phyloP scores from a whole-genome alignment of 2,797 vertebrate genomes.

The Euthynnus affinis region DNA sequence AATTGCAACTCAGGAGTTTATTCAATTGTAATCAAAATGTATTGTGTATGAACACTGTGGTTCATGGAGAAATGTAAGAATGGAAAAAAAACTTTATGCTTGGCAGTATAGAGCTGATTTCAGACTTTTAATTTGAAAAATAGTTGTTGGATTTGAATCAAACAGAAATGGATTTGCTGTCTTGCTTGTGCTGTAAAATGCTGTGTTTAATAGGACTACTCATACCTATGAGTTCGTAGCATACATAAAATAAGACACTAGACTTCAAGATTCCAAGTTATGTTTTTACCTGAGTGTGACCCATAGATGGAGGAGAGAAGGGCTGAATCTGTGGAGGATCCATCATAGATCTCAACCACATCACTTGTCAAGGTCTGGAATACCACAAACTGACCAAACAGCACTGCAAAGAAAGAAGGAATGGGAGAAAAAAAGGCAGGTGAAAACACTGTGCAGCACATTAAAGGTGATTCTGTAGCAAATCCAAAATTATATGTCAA shows the following conservation, averaged over 20 bases:
- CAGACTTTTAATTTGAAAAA: constrained; percentile 23
- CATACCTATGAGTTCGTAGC: not conserved
- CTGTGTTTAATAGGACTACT: constrained; percentile 2
- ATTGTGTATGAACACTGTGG: constrained; percentile 29
- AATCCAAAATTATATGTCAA: not conserved
- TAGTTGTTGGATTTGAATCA: constrained; percentile 13
- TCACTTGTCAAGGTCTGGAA: constrained; percentile 95
- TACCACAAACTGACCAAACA: constrained; percentile 99
- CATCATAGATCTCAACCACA: constrained; percentile 95
- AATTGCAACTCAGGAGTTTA: constrained; percentile 45
- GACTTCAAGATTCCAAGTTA: not conserved
- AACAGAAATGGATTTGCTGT: constrained; percentile 14
- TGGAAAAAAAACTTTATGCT: not conserved
- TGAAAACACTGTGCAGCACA: not conserved
- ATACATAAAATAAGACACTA: constrained; percentile 8
- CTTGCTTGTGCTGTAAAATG: not conserved
- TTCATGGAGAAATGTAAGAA: constrained; percentile 30
- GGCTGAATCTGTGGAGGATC: constrained; percentile 90
- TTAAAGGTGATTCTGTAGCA: not conserved
- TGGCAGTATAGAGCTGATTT: constrained; percentile 13
- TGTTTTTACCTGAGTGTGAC: constrained; percentile 94
- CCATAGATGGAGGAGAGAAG: constrained; percentile 96
- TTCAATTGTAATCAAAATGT: constrained; percentile 39
- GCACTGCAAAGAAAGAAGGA: constrained; percentile 83
- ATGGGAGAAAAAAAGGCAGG: not conserved